These are phyloP conservation scores for Goniozus legneri DNA, from an alignment of 1,140 invertebrate species.

Conservation along the genomic window DNA sequence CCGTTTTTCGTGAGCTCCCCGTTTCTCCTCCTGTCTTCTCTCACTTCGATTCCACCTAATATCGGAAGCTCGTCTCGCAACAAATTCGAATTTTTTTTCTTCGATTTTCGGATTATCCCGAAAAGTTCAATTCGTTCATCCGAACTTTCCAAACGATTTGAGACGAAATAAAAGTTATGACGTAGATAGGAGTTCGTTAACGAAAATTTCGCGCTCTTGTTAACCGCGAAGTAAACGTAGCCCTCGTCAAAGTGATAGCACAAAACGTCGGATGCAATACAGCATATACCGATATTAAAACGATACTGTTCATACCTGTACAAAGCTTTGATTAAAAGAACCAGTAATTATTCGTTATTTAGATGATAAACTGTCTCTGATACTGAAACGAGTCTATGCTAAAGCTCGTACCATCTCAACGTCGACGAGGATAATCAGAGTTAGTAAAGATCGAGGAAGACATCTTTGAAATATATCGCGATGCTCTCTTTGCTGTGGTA, in stretches of 20 bases:
- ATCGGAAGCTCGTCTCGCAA: too few species aligned
- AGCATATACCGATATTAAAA: slow-evolving; percentile 27
- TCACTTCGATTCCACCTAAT: too few species aligned
- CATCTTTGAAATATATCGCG: slow-evolving; percentile 13
- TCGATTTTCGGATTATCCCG: slow-evolving; percentile 14
- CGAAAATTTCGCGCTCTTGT: slow-evolving; percentile 3
- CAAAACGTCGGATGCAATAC: slow-evolving; percentile 15
- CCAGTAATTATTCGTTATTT: slow-evolving; percentile 47
- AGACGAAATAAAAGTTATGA: neutral
- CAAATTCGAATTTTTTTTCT: neutral
- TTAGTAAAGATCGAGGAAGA: slow-evolving; percentile 8
- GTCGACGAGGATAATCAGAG: neutral
- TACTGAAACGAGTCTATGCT: slow-evolving; percentile 8
- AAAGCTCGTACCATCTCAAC: slow-evolving; percentile 6
- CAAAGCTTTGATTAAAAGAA: slow-evolving; percentile 43
- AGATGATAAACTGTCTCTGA: slow-evolving; percentile 37
- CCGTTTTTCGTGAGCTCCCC: neutral
- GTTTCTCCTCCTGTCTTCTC: neutral
- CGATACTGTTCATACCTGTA: slow-evolving; percentile 29
- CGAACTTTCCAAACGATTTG: slow-evolving; percentile 6
- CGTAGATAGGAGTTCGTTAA: neutral
- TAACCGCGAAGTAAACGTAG: slow-evolving; percentile 8
- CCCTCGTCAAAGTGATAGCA: slow-evolving; percentile 2
- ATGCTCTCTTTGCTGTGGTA: neutral
- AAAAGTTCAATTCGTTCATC: slow-evolving; percentile 16